phyloP scores from a whole-genome alignment of 64 coral and sea anemone species.

The Astreopora myriophthalma region DNA sequence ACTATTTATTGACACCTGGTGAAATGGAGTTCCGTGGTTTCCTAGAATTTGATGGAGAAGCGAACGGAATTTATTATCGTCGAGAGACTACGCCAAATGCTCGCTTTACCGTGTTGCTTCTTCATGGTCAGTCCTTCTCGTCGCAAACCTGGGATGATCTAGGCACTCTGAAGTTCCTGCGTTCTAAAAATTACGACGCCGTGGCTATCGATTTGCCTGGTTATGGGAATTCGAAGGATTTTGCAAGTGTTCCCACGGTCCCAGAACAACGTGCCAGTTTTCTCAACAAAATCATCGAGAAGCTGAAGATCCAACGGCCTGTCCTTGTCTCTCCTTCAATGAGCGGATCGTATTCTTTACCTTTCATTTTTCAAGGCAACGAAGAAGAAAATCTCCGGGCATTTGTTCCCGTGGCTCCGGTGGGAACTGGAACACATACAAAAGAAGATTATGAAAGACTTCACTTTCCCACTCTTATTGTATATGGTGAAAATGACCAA shows the following conservation, averaged over 20 bases:
- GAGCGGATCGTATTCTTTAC: slow-evolving; percentile 82
- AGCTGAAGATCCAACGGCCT: slow-evolving; percentile 19
- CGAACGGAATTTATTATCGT: background rate
- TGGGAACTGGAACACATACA: slow-evolving; percentile 59
- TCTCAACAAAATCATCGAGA: slow-evolving; percentile 58
- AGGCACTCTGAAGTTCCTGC: slow-evolving; percentile 72
- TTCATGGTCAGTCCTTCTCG: slow-evolving; percentile 79
- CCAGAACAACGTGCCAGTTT: slow-evolving; percentile 59
- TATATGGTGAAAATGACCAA: slow-evolving; percentile 72
- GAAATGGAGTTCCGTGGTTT: slow-evolving; percentile 14
- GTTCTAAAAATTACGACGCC: slow-evolving; percentile 67
- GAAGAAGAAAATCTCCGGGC: slow-evolving; percentile 41
- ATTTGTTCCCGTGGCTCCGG: slow-evolving; percentile 80
- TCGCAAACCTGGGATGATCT: slow-evolving; percentile 85
- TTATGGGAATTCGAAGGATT: slow-evolving; percentile 71
- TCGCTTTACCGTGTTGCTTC: slow-evolving; percentile 63
- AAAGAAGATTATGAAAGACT: slow-evolving; percentile 56
- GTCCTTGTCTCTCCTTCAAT: slow-evolving; percentile 82
- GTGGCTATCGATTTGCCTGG: slow-evolving; percentile 85
- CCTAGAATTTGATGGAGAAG: slow-evolving; percentile 6
- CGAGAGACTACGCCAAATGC: background rate
- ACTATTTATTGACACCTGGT: background rate
- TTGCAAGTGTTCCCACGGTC: background rate
- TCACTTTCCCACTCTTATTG: slow-evolving; percentile 59
- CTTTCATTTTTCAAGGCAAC: slow-evolving; percentile 69